phyloP scores from a whole-genome alignment of 2,797 vertebrate genomes.

The Sarcoramphus papa region DNA sequence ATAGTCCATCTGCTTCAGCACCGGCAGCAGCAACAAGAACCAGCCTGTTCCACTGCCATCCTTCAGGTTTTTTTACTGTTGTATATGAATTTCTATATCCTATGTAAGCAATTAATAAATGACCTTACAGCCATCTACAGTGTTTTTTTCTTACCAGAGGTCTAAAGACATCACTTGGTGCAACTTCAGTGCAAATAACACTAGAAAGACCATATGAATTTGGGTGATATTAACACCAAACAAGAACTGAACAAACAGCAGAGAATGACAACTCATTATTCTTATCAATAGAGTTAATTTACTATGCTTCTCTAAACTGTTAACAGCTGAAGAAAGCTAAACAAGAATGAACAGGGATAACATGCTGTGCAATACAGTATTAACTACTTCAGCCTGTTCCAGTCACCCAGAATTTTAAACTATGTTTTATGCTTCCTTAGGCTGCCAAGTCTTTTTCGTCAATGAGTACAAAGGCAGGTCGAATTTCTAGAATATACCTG shows the following conservation, averaged over 20 bases:
- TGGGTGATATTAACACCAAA: background rate
- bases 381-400: constrained; percentile 29
- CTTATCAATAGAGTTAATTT: background rate
- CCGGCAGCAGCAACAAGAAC: background rate
- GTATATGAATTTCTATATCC: background rate
- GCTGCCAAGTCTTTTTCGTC: constrained; percentile 30
- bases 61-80: background rate
- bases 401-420: constrained; percentile 17
- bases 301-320: constrained; percentile 32
- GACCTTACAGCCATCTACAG: background rate
- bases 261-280: constrained; percentile 8
- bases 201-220: background rate
- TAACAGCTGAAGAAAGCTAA: constrained; percentile 40
- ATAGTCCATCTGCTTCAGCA: background rate
- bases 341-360: constrained; percentile 22
- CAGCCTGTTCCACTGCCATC: background rate
- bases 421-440: constrained; percentile 47
- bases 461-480: background rate
- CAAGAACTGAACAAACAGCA: background rate
- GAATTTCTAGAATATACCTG: background rate
- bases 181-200: background rate
- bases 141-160: background rate
- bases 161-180: background rate
- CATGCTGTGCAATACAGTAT: constrained; percentile 24
- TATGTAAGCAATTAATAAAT: background rate